Evolutionary conservation across 2,113 vertebrate species (phyloP), one percentile per base, ranked within the genome.

Genomic region (Lepidothrix coronata): DNA sequence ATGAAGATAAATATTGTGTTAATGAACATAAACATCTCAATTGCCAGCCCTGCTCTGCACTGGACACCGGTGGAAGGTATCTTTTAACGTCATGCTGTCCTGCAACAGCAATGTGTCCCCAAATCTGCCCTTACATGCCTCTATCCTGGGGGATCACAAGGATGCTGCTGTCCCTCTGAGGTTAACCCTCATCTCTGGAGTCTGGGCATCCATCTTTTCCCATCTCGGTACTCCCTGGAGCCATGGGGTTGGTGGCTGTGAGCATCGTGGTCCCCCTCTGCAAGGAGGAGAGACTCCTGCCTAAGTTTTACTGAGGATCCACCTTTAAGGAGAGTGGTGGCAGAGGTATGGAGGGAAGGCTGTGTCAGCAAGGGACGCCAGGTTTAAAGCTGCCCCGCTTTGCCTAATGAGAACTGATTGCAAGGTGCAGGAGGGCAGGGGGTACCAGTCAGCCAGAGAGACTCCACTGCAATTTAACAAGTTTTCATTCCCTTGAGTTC

Each of bases 401-500:
- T 78, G 59, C 71, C 86, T 95, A 76, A 55, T 67, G 75, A 94
- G 95, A 82, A 92, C 37, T 43, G 21, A 49, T 49, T 28, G 93
- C n/a, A 33, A 86, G 88, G 93, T 85, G 87, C 89, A 41, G 83
- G 67, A 71, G 89, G 58, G 74, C 83, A 91, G 41, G 88, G 85
- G 96, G 79, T 75, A 85, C 91, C 94, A 95, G 68, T 87, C 94
- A 94, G 80, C 76, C 55, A 4, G 88, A 96, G 84, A 92, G 72
- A 79, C 80, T 95, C 48, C 37, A 46, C 80, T 1, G 1, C 78
- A 88, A 87, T 96, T 97, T 97, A 96, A 94, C 96, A 97, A 95
- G 90, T 97, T 97, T 95, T 78, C 75, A 57, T 96, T 97, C 93
- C 95, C 73, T 75, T 22, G 74, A 95, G 91, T 96, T 97, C 70